Base-by-base conservation (phyloP, 2,888 invertebrate species). In the Drosophila acutilabella region DNA sequence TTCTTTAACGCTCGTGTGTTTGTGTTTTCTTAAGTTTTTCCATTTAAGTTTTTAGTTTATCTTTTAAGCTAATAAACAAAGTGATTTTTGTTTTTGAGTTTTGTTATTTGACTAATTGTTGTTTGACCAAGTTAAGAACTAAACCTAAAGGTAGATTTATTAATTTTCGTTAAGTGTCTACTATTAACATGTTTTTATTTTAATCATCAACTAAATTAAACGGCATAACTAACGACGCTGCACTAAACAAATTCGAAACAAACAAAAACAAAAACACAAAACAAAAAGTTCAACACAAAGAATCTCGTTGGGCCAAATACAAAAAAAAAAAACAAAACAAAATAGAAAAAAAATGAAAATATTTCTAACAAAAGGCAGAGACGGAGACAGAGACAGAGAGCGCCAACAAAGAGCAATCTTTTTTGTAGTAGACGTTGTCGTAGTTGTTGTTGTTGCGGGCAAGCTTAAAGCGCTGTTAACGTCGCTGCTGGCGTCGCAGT, bases 151-250 rank as follows among this genome's bases (percentile, higher is more conserved):
- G 64, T 82, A 76, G 69, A 73, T 69, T 66, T 59, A 62, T 71
- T 59, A 86, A 67, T 64, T 81, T 73, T 45, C 66, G 47, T 81
- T 81, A 80, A 64, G 74, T 77, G 73, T 73, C 81, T 83, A 89
- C 84, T 83, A 83, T 83, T 83, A 83, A 83, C 83, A 84, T 78
- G 60, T 84, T 60, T 60, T 81, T 66, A 74, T 74, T 87, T 84
- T 87, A 78, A 81, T 86, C 82, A 74, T 85, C 64, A 80, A 88
- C 89, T 86, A 80, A 83, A 89, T 84, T 81, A 89, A 87, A 88
- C 84, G 89, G 80, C 88, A 84, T 83, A 78, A 81, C 75, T 89
- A 88, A 87, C 79, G 73, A 87, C 88, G 80, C 88, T 90, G 88
- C 78, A 88, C 90, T 84, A 90, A 82, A 77, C 84, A 74, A 77